Evolutionary conservation across 2,113 vertebrate genomes (phyloP).

Genomic region (Apodemus sylvaticus): DNA sequence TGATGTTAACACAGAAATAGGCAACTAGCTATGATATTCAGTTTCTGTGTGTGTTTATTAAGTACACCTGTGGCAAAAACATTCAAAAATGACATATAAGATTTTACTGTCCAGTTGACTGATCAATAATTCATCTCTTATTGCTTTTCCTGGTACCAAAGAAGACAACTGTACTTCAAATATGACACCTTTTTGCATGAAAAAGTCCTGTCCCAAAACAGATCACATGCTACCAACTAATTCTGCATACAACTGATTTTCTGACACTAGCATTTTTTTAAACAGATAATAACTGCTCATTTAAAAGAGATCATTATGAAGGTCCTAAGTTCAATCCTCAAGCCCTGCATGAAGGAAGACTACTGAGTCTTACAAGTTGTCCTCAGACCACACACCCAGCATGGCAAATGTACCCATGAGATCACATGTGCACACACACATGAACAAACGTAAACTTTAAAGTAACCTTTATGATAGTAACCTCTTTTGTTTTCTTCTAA

Average conservation of each 20-base stretch:
- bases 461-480: background rate
- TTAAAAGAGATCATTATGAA: background rate
- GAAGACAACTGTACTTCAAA: conserved; percentile 17
- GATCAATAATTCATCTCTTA: background rate
- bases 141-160: background rate
- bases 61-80: background rate
- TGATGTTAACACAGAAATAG: background rate
- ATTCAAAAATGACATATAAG: background rate
- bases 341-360: background rate
- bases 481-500: conserved; percentile 33
- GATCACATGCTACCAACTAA: background rate
- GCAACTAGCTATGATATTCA: background rate
- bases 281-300: background rate
- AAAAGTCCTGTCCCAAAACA: background rate
- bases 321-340: background rate
- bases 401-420: background rate
- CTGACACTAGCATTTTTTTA: conserved; percentile 9
- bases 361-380: too few relatives aligned
- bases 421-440: too few relatives aligned
- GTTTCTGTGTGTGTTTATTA: background rate
- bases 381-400: background rate
- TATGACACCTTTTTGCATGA: background rate
- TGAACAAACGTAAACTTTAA: background rate
- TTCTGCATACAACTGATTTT: background rate
- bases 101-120: background rate